phyloP scores from a whole-genome alignment of 2,888 invertebrate species.

The Cylloceria caligata region DNA sequence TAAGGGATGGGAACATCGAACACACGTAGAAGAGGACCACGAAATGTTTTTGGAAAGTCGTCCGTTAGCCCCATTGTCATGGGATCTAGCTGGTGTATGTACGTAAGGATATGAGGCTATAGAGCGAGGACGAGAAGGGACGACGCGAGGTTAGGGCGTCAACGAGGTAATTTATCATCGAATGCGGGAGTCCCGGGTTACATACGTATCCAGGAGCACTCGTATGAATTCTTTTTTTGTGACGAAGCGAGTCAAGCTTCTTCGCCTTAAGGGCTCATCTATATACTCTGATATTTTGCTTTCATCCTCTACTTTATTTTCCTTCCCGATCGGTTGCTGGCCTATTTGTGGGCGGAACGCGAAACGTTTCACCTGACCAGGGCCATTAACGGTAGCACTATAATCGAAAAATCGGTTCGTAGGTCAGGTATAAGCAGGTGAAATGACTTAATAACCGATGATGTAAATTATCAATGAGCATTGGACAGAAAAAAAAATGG shows the following conservation, averaged over 20 bases:
- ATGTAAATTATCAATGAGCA: constrained; percentile 36
- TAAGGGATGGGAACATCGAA: constrained; percentile 34
- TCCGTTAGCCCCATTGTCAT: constrained; percentile 52
- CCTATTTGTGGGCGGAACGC: constrained; percentile 13
- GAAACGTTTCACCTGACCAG: constrained; percentile 34
- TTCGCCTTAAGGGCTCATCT: background rate
- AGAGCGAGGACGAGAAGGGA: constrained; percentile 36
- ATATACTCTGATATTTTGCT: too few relatives aligned
- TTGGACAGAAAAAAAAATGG: constrained; percentile 3
- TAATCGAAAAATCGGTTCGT: background rate
- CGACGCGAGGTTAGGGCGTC: constrained; percentile 48
- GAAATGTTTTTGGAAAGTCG: constrained; percentile 44
- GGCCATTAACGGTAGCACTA: constrained; percentile 19
- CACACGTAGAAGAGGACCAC: constrained; percentile 16
- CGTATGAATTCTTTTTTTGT: constrained; percentile 46
- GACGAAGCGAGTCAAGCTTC: constrained; percentile 20
- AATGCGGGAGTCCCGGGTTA: constrained; percentile 24
- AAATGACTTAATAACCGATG: constrained; percentile 53
- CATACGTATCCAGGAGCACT: background rate
- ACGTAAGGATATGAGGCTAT: constrained; percentile 44
- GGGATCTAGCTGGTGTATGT: background rate
- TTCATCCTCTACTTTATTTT: constrained; percentile 9
- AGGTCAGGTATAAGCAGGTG: constrained; percentile 48
- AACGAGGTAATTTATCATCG: constrained; percentile 65
- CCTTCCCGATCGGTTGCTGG: constrained; percentile 17